Base-by-base conservation (phyloP, 1,140 invertebrate genomes). In the Drosophila rufa region DNA sequence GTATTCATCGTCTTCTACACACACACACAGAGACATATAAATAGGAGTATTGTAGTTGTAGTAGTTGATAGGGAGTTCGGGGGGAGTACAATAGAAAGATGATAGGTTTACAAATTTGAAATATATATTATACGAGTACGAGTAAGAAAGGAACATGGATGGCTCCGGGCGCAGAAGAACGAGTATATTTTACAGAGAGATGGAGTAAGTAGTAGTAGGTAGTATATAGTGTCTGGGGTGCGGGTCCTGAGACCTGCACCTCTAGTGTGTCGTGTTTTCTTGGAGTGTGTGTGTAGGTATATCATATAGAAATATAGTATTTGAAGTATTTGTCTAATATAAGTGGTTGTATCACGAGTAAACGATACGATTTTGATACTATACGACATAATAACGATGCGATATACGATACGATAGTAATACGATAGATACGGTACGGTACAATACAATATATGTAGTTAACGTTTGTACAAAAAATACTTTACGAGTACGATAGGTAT, bases 1-100 rank as follows among this genome's bases (percentile, higher is more conserved):
- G 84, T 92, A 91, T 89, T 91, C 89, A 91, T 91, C 89, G 81
- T 91, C 89, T 91, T 92, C 89, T 92, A 91, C 81, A 90, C 90
- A 91, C 85, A 87, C 79, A 87, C 86, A 91, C 74, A 89, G 82
- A 85, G 79, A 91, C 79, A 89, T 80, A 75, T 80, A 87, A 80
- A 87, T 77, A 86, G 75, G 64, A 84, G 82, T 85, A 78, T 87
- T 83, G 80, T 82, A 83, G 84, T 80, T 83, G 82, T 79, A 69
- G 80, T 81, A 79, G 79, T 81, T 74, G 69, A 73, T 77, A 77
- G 62, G 75, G 75, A 59, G 69, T 46, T 66, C 67, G 76, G 59
- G 74, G 81, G 70, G 59, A 91, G 76, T 78, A 78, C 75, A 78
- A 74, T 86, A 79, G 78, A 79, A 75, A 86, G 77, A 89, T 91